Conservation (phyloP, 2,113 vertebrate genomes). For the Craseonycteris thonglongyai region DNA sequence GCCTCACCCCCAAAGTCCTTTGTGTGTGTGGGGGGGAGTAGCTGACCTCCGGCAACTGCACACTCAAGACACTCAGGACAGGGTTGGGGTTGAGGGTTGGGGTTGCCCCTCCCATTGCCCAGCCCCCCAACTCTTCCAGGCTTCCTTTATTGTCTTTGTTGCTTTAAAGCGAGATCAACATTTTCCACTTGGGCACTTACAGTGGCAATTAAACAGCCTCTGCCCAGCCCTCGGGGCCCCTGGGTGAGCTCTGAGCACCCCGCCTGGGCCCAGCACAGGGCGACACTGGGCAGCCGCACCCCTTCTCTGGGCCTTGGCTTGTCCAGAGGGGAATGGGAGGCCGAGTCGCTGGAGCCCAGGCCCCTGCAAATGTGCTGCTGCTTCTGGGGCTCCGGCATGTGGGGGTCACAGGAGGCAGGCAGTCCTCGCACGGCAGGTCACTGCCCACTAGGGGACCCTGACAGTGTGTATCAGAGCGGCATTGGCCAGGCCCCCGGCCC, state of each 20-base stretch:
- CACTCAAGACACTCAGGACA: not conserved
- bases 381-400: not conserved
- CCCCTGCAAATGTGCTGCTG: not conserved
- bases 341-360: not conserved
- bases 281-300: rapidly evolving
- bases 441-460: not conserved
- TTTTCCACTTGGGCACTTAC: not conserved
- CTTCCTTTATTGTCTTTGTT: not conserved
- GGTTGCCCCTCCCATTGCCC: rapidly evolving
- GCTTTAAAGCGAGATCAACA: not conserved
- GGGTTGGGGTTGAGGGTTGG: too few relatives aligned
- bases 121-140: not conserved
- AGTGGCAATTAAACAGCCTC: not conserved
- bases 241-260: not conserved
- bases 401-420: rapidly evolving
- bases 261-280: too few relatives aligned
- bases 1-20: not conserved
- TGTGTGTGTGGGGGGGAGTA: rapidly evolving
- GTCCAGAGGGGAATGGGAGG: rapidly evolving
- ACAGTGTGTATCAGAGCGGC: too few relatives aligned
- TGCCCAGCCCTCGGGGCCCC: rapidly evolving
- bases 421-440: not conserved
- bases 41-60: not conserved
- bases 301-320: not conserved
- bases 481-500: too few relatives aligned